Percentiles rank a stretch among this genome's conserved stretches.
Conservation (phyloP, 2,797 vertebrate species). For the Parotocinclus haroldoi region DNA sequence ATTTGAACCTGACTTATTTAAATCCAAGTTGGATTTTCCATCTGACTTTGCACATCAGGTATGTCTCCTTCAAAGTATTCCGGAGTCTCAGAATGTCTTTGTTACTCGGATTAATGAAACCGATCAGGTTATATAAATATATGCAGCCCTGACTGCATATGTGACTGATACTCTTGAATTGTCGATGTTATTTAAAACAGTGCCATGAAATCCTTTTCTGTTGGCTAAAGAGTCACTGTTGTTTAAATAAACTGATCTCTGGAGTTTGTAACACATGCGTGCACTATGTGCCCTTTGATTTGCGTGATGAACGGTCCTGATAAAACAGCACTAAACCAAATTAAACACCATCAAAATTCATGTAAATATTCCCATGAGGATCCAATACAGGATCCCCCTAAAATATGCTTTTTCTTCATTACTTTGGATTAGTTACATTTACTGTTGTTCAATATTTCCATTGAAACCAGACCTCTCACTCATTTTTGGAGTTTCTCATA, state of each 20-base stretch:
- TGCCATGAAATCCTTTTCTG: neutral
- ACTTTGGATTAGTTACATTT: no score
- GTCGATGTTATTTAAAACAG: neutral
- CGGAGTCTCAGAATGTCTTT: neutral
- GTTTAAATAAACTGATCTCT: constrained; percentile 1
- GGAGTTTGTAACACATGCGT: neutral
- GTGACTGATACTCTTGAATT: neutral
- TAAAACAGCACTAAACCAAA: no score
- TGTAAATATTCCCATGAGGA: no score
- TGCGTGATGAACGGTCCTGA: no score
- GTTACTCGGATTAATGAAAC: neutral
- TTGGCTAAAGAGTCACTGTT: neutral
- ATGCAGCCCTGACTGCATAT: neutral
- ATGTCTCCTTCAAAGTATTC: neutral
- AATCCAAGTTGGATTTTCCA: neutral
- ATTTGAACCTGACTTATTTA: no score
- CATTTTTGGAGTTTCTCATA: neutral
- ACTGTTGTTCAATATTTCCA: neutral
- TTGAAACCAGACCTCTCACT: neutral
- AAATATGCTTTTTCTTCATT: neutral
- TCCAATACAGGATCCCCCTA: no score
- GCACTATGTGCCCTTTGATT: no score
- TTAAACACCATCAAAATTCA: no score
- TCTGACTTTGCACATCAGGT: neutral
- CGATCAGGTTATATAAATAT: neutral